Evolutionary conservation across 2,113 vertebrate species (phyloP), one percentile per base, ranked within the genome.

Genomic region (Sardina pilchardus): DNA sequence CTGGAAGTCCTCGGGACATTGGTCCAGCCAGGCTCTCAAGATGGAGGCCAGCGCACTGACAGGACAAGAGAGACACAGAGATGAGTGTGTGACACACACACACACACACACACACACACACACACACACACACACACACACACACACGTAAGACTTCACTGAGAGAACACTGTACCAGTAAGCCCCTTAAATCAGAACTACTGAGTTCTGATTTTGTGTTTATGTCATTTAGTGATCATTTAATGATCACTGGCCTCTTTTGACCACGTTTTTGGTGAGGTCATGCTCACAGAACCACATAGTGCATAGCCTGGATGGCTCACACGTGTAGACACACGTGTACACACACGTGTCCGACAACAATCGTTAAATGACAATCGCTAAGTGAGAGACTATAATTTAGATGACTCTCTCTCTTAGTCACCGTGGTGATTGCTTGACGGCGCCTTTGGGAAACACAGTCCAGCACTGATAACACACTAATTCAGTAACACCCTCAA

Each of bases 1-100:
- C 87, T 96, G 94, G 95, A 99, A 99, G 91, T 99, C 98, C 85
- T 99, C 97, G 0, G 97, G 94, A 88, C 97, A 99, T 83, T 99
- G 97, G 89, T 99, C 97, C 1, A 99, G 92, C 98, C 98, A 99
- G 86, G 96, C 96, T 84, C 96, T 93, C 89, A 99, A 90, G 91
- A 98, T 97, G 0, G 97, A 99, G 16, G 97, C 96, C 81, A 97
- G 94, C 0, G 96, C 96, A 82, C 98, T 99, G 88, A 10, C 56
- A 89, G 85, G 6, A 85, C 87, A 90, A 0, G 86, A 21, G 53
- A 53, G 24, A 24, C 43, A 71, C 47, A 83, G 45, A 21, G 30
- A 44, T 71, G 4, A 71, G 10, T 71, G 16, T 42, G 24, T 24
- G n/a, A 39, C 14, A 39, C 26, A 56, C 82, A 71, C 63, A 71